Conservation (phyloP, 2,888 invertebrate species). For the Entomobrya multifasciata region DNA sequence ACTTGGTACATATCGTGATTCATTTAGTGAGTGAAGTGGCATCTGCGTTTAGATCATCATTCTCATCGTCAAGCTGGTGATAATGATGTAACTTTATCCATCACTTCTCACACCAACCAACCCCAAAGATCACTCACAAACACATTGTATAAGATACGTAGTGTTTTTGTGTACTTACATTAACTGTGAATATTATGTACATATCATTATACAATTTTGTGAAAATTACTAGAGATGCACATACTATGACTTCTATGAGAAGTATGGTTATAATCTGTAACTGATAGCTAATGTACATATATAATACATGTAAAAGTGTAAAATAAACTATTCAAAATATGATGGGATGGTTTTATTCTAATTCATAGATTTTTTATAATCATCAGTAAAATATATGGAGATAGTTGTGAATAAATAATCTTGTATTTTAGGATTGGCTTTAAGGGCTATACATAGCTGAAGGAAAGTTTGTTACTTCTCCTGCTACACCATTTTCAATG, state of each 20-base stretch:
- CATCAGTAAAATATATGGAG: slow-evolving; percentile 3
- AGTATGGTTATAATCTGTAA: background rate
- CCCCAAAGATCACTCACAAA: slow-evolving; percentile 13
- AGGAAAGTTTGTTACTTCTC: background rate
- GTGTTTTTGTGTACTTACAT: too few relatives aligned
- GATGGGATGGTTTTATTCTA: slow-evolving; percentile 22
- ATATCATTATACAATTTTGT: too few relatives aligned
- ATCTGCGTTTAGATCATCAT: slow-evolving; percentile 49
- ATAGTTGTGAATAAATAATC: slow-evolving; percentile 5
- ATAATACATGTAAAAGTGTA: background rate
- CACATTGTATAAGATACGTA: too few relatives aligned
- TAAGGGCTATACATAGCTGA: background rate
- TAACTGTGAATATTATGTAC: too few relatives aligned
- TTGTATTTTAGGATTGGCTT: slow-evolving; percentile 37
- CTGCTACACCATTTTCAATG: slow-evolving; percentile 35
- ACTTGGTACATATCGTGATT: background rate
- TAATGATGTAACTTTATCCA: slow-evolving; percentile 56
- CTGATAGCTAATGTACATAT: background rate
- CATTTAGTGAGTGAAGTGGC: slow-evolving; percentile 2
- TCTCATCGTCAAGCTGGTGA: slow-evolving; percentile 32
- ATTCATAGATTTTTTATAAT: background rate
- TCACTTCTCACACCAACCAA: slow-evolving; percentile 49
- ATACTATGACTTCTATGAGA: too few relatives aligned
- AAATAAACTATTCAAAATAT: background rate
- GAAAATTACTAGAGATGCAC: too few relatives aligned